Base-by-base conservation (phyloP, 2,888 invertebrate genomes). In the Microchrysa polita region DNA sequence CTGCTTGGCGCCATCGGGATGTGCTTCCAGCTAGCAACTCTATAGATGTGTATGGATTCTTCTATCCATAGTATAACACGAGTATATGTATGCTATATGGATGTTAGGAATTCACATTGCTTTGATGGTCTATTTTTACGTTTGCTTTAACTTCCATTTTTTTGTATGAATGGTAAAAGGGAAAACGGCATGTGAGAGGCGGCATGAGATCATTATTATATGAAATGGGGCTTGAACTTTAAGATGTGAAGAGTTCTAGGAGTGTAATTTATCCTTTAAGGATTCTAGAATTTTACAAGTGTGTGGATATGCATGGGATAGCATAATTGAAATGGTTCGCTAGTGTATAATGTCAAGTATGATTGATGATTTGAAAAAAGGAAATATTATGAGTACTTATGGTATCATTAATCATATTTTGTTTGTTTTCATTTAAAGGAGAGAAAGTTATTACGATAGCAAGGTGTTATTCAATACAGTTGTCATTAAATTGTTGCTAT, bases 151-250 rank as follows among this genome's bases (percentile, higher is more conserved):
- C 20, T 22, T 65, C 9, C 55, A 55, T 55, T 55, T 55, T 20
- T 22, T 10, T 34, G 2, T 18, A 5, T 18, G 20, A 10, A 55
- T 20, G 18, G 16, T n/a, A 9, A 22, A 27, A 22, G 22, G 22
- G 65, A 18, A 14, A 18, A 65, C 44, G 65, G 16, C 12, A 48
- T 60, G 23, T 12, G 60, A 27, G 1, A 23, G 48, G 65, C 12
- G 65, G 65, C 20, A 22, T 65, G 65, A 48, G 65, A 48, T 65
- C 44, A 65, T 65, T 65, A 65, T 65, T 65, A 65, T 44, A 65
- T 20, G 48, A 65, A n/a, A 34, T 27, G 34, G 48, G 48, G 40
- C 40, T 40, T 61, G 27, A 34, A 61, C 34, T 61, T 61, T 40
- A n/a, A 61, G 65, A 65, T 48, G 48, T 65, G 48, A 22, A 48